Evolutionary conservation across 2,888 invertebrate genomes (phyloP), one percentile per base, ranked within the genome.

Genomic region (Ophonus ardosiacus): DNA sequence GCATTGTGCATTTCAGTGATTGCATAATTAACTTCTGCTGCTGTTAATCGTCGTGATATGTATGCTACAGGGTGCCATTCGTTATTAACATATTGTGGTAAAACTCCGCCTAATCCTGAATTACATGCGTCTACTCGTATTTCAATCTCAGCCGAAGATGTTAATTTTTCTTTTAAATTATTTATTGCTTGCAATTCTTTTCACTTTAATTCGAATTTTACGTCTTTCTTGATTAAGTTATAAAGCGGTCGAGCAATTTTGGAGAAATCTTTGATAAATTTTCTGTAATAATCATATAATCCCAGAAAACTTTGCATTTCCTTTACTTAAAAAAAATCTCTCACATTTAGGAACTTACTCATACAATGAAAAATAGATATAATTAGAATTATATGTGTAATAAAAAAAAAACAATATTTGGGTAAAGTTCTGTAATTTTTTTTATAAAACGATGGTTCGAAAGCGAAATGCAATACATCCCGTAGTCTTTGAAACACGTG

Each of bases 51-150:
- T 13, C 84, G 7, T 0, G 80, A 71, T 17, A 71, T 71, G 21
- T 89, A 90, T 3, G 89, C 89, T 65, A 90, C 88, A 0, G 90
- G 90, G 86, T 88, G 86, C 84, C 89, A 89, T 17, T 86, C 83
- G 7, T 88, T 88, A 87, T 90, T 88, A 65, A 86, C 86, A 61
- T 87, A 87, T 74, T 89, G 88, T 17, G 87, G 87, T 57, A 89
- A 85, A 1, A 90, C 89, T 7, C 89, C 88, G 8, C 90, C 90
- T 65, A 89, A 80, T 38, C 89, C 90, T 7, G 84, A 74, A 7
- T 88, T 88, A 61, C 89, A 89, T 6, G 90, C 90, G 86, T 90
- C 90, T 24, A 89, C 88, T 6, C 89, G 88, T n/a, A 90, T 59
- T 61, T 86, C 83, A 7, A 88, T 78, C 3, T 87, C 87, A 61